These are phyloP conservation scores for Oedothorax gibbosus DNA, from an alignment of 1,140 invertebrate genomes.

Conservation along the genomic window DNA sequence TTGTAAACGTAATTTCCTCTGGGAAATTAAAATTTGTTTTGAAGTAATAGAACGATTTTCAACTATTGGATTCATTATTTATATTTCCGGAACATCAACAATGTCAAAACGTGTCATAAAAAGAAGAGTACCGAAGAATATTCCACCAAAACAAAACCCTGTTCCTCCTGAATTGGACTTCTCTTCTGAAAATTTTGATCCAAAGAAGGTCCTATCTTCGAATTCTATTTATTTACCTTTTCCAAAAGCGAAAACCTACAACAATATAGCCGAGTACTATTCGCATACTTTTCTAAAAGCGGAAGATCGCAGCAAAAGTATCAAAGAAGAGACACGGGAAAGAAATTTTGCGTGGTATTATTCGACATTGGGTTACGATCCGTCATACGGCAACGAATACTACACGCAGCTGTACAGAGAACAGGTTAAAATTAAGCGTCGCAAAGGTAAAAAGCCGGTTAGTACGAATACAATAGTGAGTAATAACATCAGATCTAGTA, in stretches of 20 bases:
- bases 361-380: constrained; percentile 16
- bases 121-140: too few relatives aligned
- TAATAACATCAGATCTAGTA: neutral
- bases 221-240: constrained; percentile 3
- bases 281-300: constrained; percentile 16
- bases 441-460: constrained; percentile 7
- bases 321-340: neutral
- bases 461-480: constrained; percentile 6
- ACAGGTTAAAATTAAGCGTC: neutral
- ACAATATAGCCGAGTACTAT: constrained; percentile 51
- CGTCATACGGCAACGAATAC: neutral
- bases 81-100: too few relatives aligned
- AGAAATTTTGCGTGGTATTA: constrained; percentile 42
- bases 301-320: neutral
- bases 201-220: neutral
- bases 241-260: constrained; percentile 47
- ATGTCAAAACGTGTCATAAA: too few relatives aligned
- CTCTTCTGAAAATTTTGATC: constrained; percentile 27
- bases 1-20: too few relatives aligned
- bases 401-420: neutral
- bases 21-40: too few relatives aligned
- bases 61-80: too few relatives aligned
- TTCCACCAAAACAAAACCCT: too few relatives aligned
- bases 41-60: too few relatives aligned
- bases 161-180: constrained; percentile 30